Conservation (phyloP, 2,888 invertebrate species). For the Eupithecia subumbrata region DNA sequence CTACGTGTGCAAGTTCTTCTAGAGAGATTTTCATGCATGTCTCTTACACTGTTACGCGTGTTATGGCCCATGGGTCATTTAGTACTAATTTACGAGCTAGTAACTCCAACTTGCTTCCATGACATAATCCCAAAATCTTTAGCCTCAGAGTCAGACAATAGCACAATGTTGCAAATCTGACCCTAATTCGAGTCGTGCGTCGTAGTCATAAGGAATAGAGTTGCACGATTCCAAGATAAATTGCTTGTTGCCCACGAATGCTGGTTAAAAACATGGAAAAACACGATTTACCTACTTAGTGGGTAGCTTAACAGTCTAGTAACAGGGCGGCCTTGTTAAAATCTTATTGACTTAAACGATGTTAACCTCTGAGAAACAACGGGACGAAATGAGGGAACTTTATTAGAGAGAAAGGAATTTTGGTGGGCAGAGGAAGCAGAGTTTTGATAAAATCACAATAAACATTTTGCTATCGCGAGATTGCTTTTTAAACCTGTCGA, state of each 20-base stretch:
- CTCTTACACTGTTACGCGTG: background rate
- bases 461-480: background rate
- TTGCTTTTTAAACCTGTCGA: background rate
- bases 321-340: background rate
- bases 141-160: slow-evolving; percentile 25
- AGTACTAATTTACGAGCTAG: background rate
- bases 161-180: slow-evolving; percentile 39
- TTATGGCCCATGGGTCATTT: slow-evolving; percentile 6
- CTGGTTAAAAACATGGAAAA: slow-evolving; percentile 16
- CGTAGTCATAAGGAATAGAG: slow-evolving; percentile 50
- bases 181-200: slow-evolving; percentile 50
- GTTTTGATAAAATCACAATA: background rate
- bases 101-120: slow-evolving; percentile 17
- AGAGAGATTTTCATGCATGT: slow-evolving; percentile 2
- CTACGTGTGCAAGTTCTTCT: background rate
- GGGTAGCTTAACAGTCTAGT: background rate
- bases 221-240: slow-evolving; percentile 27
- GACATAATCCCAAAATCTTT: slow-evolving; percentile 39
- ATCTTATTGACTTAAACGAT: background rate
- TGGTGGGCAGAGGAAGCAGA: background rate
- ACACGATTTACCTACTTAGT: slow-evolving; percentile 12
- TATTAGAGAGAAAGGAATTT: background rate
- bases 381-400: background rate
- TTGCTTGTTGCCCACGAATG: slow-evolving; percentile 19
- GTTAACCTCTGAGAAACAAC: background rate